Conservation (phyloP, 2,797 vertebrate genomes). For the Dromococcyx pavoninus region DNA sequence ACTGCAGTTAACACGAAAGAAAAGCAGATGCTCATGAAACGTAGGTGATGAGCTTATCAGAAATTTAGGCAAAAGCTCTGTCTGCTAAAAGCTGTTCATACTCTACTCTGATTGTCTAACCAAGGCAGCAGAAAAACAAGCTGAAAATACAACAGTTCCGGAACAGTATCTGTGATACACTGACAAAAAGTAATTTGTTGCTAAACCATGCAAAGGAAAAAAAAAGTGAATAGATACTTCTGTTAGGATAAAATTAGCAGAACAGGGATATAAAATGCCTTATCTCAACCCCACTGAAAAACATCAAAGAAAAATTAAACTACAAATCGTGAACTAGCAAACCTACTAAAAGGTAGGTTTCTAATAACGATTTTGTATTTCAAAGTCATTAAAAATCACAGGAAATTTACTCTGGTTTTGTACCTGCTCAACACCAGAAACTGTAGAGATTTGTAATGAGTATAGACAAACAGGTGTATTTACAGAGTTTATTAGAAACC, state of each 20-base stretch:
- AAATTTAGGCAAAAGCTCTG: not conserved
- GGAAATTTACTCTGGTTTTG: not conserved
- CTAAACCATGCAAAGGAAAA: not conserved
- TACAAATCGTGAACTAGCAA: not conserved
- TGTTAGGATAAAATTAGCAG: not conserved
- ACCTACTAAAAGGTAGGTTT: not conserved
- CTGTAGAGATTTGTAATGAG: conserved; percentile 13
- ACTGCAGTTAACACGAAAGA: not conserved
- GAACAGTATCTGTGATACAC: not conserved
- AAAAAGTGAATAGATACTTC: not conserved
- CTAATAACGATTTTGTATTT: not conserved
- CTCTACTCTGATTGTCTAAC: not conserved
- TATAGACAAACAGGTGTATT: conserved; percentile 59
- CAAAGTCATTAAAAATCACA: conserved; percentile 22
- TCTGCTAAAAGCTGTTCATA: accelerated
- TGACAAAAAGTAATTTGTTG: not conserved
- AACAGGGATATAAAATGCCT: not conserved
- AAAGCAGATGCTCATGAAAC: not conserved
- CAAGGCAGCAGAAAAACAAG: not conserved
- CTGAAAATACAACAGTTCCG: not conserved
- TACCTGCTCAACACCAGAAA: not conserved
- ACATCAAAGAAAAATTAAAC: not conserved
- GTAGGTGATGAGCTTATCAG: not conserved
- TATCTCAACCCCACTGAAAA: not conserved
- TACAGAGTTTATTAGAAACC: conserved; percentile 82